Conservation (phyloP, 2,888 invertebrate species). For the Watsonalla cultraria region DNA sequence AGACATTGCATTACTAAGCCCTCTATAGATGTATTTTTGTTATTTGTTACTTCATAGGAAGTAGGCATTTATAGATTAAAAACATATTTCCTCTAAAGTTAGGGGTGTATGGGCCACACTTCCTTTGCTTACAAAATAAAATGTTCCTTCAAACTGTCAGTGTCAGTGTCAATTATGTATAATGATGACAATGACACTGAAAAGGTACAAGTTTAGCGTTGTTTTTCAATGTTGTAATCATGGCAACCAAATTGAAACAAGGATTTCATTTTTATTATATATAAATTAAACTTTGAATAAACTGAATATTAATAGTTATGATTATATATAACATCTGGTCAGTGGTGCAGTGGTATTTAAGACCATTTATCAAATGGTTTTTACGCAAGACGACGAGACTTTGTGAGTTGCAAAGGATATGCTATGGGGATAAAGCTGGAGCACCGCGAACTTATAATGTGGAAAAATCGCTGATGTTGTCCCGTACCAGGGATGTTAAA, state of each 20-base stretch:
- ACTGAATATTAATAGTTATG: constrained; percentile 32
- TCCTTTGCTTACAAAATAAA: too few species aligned
- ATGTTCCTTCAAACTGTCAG: too few species aligned
- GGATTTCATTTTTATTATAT: constrained; percentile 3
- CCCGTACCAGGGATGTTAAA: constrained; percentile 83
- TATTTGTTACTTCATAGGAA: too few species aligned
- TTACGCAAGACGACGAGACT: constrained; percentile 90
- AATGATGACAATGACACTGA: too few species aligned
- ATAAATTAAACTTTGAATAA: constrained; percentile 9
- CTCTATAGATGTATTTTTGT: too few species aligned
- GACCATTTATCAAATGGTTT: constrained; percentile 95
- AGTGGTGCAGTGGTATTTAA: constrained; percentile 81
- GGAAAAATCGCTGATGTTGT: constrained; percentile 85
- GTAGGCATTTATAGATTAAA: too few species aligned
- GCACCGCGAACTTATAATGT: constrained; percentile 85
- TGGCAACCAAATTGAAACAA: constrained; percentile 30
- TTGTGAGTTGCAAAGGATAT: constrained; percentile 95
- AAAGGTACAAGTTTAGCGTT: neutral
- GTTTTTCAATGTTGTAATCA: constrained; percentile 11
- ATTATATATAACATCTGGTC: constrained; percentile 63
- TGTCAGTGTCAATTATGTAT: too few species aligned
- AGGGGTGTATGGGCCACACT: too few species aligned
- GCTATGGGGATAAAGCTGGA: constrained; percentile 89
- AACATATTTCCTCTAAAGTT: too few species aligned
- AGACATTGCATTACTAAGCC: too few species aligned